Base-by-base conservation (phyloP, 2,113 vertebrate genomes). In the Nettapus auritus region DNA sequence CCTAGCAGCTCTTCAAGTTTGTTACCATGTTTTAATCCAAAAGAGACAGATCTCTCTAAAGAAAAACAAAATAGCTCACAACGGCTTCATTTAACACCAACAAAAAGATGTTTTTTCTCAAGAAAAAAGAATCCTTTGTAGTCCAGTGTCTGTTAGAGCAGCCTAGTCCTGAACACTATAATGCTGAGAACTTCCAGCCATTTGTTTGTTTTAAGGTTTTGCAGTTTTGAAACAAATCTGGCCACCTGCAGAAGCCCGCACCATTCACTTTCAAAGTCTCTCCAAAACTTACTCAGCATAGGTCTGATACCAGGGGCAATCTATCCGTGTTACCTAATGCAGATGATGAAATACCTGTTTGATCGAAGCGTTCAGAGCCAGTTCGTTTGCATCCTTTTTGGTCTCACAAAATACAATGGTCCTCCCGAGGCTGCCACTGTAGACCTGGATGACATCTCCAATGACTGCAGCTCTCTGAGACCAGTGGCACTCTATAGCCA, bases 401-500 rank as follows among this genome's bases (percentile, higher is more conserved):
- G 99, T 99, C 96, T 99, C 99, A 73, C 98, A 99, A 95, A 99
- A 99, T 77, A 99, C 84, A 0, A 99, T 99, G 46, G 99, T 98
- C 71, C 98, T 98, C 26, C 99, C 99, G 0, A 98, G 98, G 94
- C 98, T 99, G 75, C 99, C 99, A 57, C 99, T 99, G 96, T 99
- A 99, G 44, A 99, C 99, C 93, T 99, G 98, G 89, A 99, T 98
- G 62, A 99, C 98, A 23, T 99, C 99, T 11, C 98, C 99, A 36
- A 99, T 98, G 75, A 99, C 99, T 0, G 98, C 98, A 31, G 98
- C 98, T 87, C 99, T 98, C 96, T 99, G 99, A 56, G 98, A 98
- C 99, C 99, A 99, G 97, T 99, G 99, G 88, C 99, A 99, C 4
- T 98, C 96, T 79, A 99, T 99, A 70, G 99, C 99, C 96, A 99